phyloP scores from a whole-genome alignment of 1,140 invertebrate genomes.

The Tenebrio molitor region DNA sequence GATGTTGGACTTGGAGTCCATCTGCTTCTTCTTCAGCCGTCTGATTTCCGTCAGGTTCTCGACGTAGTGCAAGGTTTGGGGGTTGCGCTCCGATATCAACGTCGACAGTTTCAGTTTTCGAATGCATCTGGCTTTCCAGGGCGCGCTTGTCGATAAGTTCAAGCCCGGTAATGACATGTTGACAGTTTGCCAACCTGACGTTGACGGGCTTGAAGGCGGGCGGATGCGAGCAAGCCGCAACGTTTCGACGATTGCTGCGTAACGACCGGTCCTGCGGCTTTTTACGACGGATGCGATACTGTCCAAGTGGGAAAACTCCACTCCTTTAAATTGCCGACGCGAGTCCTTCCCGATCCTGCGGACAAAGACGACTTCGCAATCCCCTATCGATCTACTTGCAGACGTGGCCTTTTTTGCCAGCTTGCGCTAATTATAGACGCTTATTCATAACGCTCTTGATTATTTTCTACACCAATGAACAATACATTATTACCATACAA shows the following conservation, averaged over 20 bases:
- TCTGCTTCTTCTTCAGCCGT: constrained; percentile 59
- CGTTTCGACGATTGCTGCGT: too few relatives aligned
- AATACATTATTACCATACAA: not conserved
- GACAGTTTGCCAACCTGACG: too few relatives aligned
- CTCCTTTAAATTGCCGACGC: not conserved
- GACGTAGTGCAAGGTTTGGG: constrained; percentile 20
- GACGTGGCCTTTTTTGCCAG: too few relatives aligned
- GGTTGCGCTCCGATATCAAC: too few relatives aligned
- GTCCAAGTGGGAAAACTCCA: not conserved
- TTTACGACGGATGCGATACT: not conserved
- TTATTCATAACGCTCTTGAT: not conserved
- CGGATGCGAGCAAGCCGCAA: too few relatives aligned
- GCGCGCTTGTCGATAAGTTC: too few relatives aligned
- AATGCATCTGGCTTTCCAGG: too few relatives aligned
- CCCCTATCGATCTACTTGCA: too few relatives aligned
- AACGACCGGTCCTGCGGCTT: not conserved
- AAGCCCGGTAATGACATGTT: too few relatives aligned
- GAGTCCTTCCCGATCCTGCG: not conserved
- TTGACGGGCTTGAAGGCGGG: too few relatives aligned
- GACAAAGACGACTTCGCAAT: not conserved
- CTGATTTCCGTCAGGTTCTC: constrained; percentile 49
- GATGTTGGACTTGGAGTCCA: constrained; percentile 38
- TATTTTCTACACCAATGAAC: not conserved
- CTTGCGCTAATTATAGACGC: too few relatives aligned
- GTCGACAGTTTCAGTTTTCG: too few relatives aligned